These are phyloP conservation scores for Oncopeltus fasciatus DNA, from an alignment of 1,140 invertebrate genomes.

Conservation along the genomic window DNA sequence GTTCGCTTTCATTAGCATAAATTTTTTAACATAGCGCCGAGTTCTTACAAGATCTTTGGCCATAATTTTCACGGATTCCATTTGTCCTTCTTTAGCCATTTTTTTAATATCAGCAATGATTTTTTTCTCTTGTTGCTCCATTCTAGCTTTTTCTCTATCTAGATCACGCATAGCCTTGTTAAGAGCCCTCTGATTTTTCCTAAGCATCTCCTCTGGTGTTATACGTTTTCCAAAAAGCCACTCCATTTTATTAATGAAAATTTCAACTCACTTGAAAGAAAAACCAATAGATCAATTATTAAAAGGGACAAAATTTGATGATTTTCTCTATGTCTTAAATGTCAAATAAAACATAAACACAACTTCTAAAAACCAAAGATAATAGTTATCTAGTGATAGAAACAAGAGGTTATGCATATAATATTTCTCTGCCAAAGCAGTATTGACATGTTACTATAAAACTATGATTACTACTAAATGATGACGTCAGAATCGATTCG, in stretches of 20 bases:
- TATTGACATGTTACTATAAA: no score
- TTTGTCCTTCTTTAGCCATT: slow-evolving; percentile 96
- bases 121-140: slow-evolving; percentile 99
- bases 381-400: no score
- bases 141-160: slow-evolving; percentile 82
- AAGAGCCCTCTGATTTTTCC: slow-evolving; percentile 95
- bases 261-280: no score
- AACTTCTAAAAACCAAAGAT: no score
- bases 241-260: slow-evolving; percentile 46
- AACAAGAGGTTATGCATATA: no score
- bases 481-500: no score
- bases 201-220: slow-evolving; percentile 93
- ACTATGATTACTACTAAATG: no score
- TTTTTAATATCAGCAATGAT: slow-evolving; percentile 97
- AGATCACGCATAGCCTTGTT: slow-evolving; percentile 97
- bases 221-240: slow-evolving; percentile 94
- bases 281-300: no score
- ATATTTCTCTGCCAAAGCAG: no score
- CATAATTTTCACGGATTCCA: slow-evolving; percentile 99
- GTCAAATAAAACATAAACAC: no score
- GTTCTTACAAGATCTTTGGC: slow-evolving; percentile 97
- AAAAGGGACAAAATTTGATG: no score
- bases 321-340: no score
- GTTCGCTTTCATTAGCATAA: slow-evolving; percentile 98
- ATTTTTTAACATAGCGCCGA: slow-evolving; percentile 90